A percentile compares a stretch with the other conserved stretches of the same genome.
Evolutionary conservation across 2,797 vertebrate genomes (phyloP).

Genomic region (Myripristis murdjan): DNA sequence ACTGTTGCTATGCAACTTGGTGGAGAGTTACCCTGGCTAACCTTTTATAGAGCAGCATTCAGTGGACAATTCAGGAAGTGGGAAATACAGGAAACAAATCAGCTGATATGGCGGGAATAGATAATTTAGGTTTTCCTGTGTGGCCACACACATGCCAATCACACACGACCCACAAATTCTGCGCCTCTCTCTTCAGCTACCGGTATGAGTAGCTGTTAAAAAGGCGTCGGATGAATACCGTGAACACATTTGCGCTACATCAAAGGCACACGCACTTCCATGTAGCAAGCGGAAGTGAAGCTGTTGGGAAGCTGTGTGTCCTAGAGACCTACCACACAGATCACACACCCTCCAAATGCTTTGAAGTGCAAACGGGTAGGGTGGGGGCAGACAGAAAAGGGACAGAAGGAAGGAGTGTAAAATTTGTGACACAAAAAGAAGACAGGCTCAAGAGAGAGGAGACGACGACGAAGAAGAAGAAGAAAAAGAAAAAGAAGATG

Average conservation of each 20-base stretch:
- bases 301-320: conserved; percentile 38
- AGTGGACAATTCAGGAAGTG: conserved; percentile 42
- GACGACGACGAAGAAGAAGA: too few relatives aligned
- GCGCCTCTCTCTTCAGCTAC: conserved; percentile 12
- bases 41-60: conserved; percentile 28
- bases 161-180: background rate
- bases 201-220: conserved; percentile 29
- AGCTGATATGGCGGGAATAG: conserved; percentile 63
- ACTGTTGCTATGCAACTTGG: background rate
- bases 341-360: conserved; percentile 67
- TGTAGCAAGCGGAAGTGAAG: conserved; percentile 44
- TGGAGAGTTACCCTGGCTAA: background rate
- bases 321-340: conserved; percentile 72
- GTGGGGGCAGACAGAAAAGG: conserved; percentile 37
- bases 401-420: background rate
- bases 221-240: conserved; percentile 40
- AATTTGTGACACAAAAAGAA: conserved; percentile 47
- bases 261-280: conserved; percentile 56
- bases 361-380: conserved; percentile 65
- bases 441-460: conserved; percentile 19
- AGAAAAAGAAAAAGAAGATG: too few relatives aligned
- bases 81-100: conserved; percentile 57
- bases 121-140: conserved; percentile 41
- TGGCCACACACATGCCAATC: conserved; percentile 25
- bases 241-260: conserved; percentile 59